These are phyloP conservation scores for Pachydiplax longipennis DNA, from an alignment of 2,888 invertebrate genomes.

Conservation along the genomic window DNA sequence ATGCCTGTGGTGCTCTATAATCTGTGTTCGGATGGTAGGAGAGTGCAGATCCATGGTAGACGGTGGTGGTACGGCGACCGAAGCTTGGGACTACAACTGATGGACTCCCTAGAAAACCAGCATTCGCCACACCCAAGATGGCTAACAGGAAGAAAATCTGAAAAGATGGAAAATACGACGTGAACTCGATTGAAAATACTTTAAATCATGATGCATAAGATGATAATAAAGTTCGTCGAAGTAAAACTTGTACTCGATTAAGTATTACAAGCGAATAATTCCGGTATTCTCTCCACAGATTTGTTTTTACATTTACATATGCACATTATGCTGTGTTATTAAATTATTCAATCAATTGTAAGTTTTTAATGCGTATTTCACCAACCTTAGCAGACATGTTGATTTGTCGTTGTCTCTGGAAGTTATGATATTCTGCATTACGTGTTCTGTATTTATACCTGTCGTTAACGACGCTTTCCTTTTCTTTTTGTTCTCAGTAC, in stretches of 20 bases:
- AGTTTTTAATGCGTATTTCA: background rate
- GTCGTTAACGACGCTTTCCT: background rate
- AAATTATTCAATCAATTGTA: too few species aligned
- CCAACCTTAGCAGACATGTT: background rate
- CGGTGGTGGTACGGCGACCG: constrained; percentile 50
- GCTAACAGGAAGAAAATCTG: constrained; percentile 33
- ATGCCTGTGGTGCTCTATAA: background rate
- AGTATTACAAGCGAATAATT: too few species aligned
- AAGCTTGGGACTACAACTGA: background rate
- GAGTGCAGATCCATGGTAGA: constrained; percentile 48
- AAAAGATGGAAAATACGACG: background rate
- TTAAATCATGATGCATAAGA: too few species aligned
- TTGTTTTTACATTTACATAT: too few species aligned
- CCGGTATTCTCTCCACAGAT: too few species aligned
- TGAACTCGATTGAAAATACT: too few species aligned
- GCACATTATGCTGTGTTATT: too few species aligned
- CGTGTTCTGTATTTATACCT: background rate
- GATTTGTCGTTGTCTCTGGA: background rate
- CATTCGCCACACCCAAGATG: constrained; percentile 11
- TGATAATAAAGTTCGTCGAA: too few species aligned
- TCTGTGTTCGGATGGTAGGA: constrained; percentile 49
- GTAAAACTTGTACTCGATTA: too few species aligned
- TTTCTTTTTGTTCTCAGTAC: background rate
- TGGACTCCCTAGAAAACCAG: background rate
- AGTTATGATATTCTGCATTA: background rate